Evolutionary conservation across 2,113 vertebrate genomes (phyloP), one percentile per base, ranked within the genome.

Genomic region (Cervus canadensis): DNA sequence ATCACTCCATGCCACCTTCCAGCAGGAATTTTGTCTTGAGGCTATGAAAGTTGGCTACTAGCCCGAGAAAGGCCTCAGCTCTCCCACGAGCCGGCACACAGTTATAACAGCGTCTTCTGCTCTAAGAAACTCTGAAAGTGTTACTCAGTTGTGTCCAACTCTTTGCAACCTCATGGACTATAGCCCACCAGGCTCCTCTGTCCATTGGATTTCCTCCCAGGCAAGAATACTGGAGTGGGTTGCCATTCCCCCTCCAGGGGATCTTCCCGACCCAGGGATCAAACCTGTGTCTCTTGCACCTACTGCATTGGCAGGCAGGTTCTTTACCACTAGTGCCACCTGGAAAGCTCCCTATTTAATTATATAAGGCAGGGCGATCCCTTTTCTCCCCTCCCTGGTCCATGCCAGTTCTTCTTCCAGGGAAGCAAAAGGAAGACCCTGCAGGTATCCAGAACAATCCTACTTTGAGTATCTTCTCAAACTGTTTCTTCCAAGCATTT

Each of bases 401-500:
- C 59, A 48, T 33, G 25, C 43, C 74, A 43, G 10, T 59, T 91
- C 87, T 64, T 67, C 15, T 45, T 15, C 33, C 84, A 45, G 40
- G n/a, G 21, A 92, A 89, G 71, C 45, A 74, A 89, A 86, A 62
- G 7, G 52, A 71, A 95, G 64, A 23, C 6, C 21, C 60, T 52
- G 6, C 33, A 52, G 48, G 43, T 94, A 78, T 59, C 48, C n/a
- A 50, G 56, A 33, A 43, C 25, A 90, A 57, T 26, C 83, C 76
- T 84, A 71, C n/a, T 71, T 95, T 4, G 76, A 36, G 12, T n/a
- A 23, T 45, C 71, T 64, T 50, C 81, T 91, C 60, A 50, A 87
- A 78, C 15, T 26, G 30, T 45, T 82, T 93, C 59, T 95, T 93
- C 56, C n/a, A 91, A 93, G 82, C 19, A 50, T 67, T 82, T 95